Base-by-base conservation (phyloP, 1,140 invertebrate species). In the Mycetomoellerius zeteki region DNA sequence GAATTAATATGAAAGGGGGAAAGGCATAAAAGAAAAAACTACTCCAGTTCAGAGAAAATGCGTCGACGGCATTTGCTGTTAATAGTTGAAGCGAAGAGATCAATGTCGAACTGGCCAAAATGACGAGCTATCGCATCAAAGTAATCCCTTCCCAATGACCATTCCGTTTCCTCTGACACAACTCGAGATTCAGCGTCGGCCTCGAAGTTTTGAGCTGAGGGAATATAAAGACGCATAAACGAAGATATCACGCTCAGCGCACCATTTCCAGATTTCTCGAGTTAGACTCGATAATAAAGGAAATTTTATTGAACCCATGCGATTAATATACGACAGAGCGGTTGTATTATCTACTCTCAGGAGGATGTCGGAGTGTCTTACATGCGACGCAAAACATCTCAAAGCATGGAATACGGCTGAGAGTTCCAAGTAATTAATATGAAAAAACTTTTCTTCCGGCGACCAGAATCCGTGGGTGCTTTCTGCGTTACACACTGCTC, bases 371-470 rank as follows among this genome's bases (percentile, higher is more conserved):
- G 14, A 52, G 0, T 52, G 3, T 3, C 14, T 19, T 5, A 19
- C 16, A 19, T 52, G 50, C 3, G 16, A 19, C 0, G 54, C 54
- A 10, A 56, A 56, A 21, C 54, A 56, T 21, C 54, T 56, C 2
- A 56, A 4, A 7, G 54, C 54, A 1, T 56, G 69, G n/a, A 54
- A 54, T 10, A 54, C 12, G 0, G 47, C 69, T 0, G 54, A 10
- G 1, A 72, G 21, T 3, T 71, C 67, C 37, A 50, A 19, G 3
- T 72, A 72, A 10, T 72, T 72, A 10, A 72, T 72, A 30, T 72
- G 69, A 8, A 33, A 33, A 4, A 33, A 5, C 3, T 54, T 72
- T 1, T 72, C 47, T 14, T 50, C 24, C 5, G 47, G 0, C 3
- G 47, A 72, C 47, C 69, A 72, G 3, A 72, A 72, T 0, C 47